phyloP scores from a whole-genome alignment of 1,140 invertebrate species.

The Dysdera silvatica region DNA sequence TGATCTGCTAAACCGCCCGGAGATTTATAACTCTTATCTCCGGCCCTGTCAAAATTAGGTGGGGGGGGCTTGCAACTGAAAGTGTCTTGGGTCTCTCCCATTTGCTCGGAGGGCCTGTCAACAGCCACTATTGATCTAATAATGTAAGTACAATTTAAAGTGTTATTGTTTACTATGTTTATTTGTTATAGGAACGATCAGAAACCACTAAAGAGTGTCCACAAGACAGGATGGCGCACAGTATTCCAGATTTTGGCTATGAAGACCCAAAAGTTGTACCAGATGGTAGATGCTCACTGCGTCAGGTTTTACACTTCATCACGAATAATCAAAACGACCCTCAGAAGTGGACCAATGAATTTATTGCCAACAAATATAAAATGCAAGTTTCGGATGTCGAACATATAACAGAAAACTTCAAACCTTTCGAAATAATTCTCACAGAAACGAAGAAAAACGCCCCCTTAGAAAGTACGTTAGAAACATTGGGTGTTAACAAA shows the following conservation, averaged over 20 bases:
- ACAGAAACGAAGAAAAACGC: constrained; percentile 4
- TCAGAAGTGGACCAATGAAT: constrained; percentile 47
- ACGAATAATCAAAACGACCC: constrained; percentile 54
- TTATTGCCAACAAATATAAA: constrained; percentile 59
- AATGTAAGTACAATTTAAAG: background rate
- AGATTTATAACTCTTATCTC: too few species aligned
- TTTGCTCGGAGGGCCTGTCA: too few species aligned
- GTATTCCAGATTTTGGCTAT: constrained; percentile 42
- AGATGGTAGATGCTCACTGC: constrained; percentile 43
- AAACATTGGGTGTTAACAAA: constrained; percentile 4
- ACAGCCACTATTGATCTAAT: too few species aligned
- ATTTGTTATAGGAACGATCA: background rate
- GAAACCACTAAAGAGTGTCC: constrained; percentile 1
- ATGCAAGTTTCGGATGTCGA: constrained; percentile 15
- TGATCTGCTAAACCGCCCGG: too few species aligned
- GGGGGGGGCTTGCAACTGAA: background rate
- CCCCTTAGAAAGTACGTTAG: background rate
- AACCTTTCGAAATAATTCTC: constrained; percentile 4
- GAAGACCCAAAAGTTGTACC: constrained; percentile 38
- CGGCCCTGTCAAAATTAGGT: too few species aligned
- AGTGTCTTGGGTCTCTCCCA: too few species aligned
- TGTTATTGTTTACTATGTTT: background rate
- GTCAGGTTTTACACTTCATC: constrained; percentile 51
- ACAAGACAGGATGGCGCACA: constrained; percentile 38
- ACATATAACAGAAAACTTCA: constrained; percentile 14